Evolutionary conservation across 35 echinoderm and acorn worm genomes (phyloP), one percentile per base, ranked within the genome.

Genomic region (Ophioderma brevispina): DNA sequence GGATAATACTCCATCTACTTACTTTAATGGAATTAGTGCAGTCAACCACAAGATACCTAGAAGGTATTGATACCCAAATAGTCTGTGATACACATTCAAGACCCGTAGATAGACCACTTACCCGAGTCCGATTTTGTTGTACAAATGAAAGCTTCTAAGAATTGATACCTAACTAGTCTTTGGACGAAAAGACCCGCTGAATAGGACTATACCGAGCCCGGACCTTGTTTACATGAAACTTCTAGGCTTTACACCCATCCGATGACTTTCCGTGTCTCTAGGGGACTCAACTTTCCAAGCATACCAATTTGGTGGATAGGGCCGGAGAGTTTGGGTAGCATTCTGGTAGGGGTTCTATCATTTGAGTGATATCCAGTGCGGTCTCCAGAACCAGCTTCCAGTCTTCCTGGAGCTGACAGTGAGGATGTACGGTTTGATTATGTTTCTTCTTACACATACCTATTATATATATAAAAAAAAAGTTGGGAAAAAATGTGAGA

Each of bases 301-400:
- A 43, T 79, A 91, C 90, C 90, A 91, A 15, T 91, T 80, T n/a
- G n/a, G 14, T 63, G 85, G 82, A 49, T 80, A 35, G 90, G 82
- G 13, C 90, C 90, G 90, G 90, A 39, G 77, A 85, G 25, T 76
- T 42, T 63, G 90, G 90, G 55, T 36, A 91, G 63, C 64, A 91
- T 84, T 70, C 90, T 34, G 31, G 90, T 81, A 78, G 78, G 37
- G 0, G 64, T 64, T 19, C 33, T 41, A 23, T 39, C 38, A 32
- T 63, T 31, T 23, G 80, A 40, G 10, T 81, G 39, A 23, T 81
- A 91, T 32, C 39, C n/a, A 81, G 82, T 86, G 75, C 86, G 90
- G n/a, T 49, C 33, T 37, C 42, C 32, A 11, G 83, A 59, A 59
- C 63, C 63, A 33, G 75, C 23, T 78, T 30, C 14, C 36, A 33